Evolutionary conservation across 2,113 vertebrate species (phyloP).

Genomic region (Bolborhynchus lineola): DNA sequence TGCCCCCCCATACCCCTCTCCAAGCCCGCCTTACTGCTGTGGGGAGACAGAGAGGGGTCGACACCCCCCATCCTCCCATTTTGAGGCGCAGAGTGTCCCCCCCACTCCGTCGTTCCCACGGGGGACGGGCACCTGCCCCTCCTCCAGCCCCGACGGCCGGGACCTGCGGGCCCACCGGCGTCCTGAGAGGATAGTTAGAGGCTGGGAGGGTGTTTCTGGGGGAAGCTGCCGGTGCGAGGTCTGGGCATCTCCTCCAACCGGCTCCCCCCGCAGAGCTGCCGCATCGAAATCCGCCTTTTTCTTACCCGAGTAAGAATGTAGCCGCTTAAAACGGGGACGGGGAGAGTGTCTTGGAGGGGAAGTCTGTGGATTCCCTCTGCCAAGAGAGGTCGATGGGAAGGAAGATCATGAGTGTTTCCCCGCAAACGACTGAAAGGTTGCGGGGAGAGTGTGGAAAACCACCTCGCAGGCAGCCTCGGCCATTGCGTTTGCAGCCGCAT

Average conservation of each 20-base stretch:
- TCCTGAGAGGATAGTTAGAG: background rate
- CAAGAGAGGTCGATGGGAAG: background rate
- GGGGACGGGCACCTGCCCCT: background rate
- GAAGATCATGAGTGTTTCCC: background rate
- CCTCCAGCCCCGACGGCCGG: background rate
- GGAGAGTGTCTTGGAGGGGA: background rate
- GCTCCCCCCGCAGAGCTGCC: background rate
- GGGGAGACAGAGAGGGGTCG: background rate
- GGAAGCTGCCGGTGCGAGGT: background rate
- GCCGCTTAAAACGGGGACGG: background rate
- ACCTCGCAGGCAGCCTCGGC: background rate
- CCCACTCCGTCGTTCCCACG: background rate
- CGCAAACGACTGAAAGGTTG: background rate
- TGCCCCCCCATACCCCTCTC: background rate
- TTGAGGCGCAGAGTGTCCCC: background rate
- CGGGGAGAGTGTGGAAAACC: background rate
- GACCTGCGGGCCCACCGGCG: background rate
- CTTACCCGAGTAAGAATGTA: background rate
- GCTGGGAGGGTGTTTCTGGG: rapidly evolving
- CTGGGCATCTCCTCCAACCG: background rate
- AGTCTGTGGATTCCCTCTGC: background rate
- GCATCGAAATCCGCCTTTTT: background rate
- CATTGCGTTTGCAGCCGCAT: background rate
- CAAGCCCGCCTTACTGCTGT: background rate
- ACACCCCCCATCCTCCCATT: no score